Evolutionary conservation across 2,113 vertebrate genomes (phyloP), one percentile per base, ranked within the genome.

Genomic region (Brachionichthys hirsutus): DNA sequence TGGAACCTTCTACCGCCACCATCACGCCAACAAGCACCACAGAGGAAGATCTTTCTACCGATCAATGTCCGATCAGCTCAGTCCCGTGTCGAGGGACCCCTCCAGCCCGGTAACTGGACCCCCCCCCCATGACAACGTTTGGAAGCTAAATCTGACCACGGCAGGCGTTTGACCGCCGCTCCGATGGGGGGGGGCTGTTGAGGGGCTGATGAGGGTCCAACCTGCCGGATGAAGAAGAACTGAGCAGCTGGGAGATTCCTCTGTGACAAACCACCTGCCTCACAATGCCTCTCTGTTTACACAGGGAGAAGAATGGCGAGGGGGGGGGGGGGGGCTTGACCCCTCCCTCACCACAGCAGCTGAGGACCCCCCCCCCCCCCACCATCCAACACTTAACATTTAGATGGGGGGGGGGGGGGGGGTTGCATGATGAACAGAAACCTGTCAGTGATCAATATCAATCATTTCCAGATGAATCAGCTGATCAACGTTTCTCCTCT

Each of bases 131-230:
- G 38, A 35, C 17, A 7, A 9, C 1, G 24, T 44, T 17, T 24
- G 15, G 36, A 49, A n/a, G 52, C 62, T 56, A 66, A 49, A 66
- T 66, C 34, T 42, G 62, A 55, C 20, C 11, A 1, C 16, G 22
- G 40, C 38, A 1, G 19, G 8, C 41, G 14, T 14, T 15, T 1
- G 17, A 46, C 41, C 38, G 17, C 12, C n/a, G n/a, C 13, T 43
- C 49, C 15, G 48, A 35, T 6, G n/a, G 9, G 9, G 2, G 1
- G 1, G 24, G 34, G 30, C 57, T 56, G 74, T 54, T 56, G 66
- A 71, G 51, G 43, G 43, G 40, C 45, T 67, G 70, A 67, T 63
- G 73, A 77, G 51, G 75, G 60, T 65, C 67, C 72, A 75, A 78
- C 67, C 71, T 82, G 60, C 63, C 59, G 67, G 17, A 64, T 59